Conservation (phyloP, 2,113 vertebrate genomes). For the Balaenoptera acutorostrata region DNA sequence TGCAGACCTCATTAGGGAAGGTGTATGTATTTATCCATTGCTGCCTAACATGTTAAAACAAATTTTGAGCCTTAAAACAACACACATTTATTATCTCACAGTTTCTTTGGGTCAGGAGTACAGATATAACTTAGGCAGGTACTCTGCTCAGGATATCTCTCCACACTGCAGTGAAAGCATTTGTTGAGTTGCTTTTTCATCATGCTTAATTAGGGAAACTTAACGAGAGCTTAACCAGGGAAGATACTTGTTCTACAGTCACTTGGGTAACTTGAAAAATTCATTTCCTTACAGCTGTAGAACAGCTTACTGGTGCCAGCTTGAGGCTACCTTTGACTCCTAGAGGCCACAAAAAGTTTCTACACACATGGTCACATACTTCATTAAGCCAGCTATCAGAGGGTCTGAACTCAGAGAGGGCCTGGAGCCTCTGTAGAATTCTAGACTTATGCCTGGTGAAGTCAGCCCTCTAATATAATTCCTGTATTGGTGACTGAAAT, state of each 20-base stretch:
- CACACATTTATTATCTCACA: neutral
- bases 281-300: neutral
- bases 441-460: neutral
- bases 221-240: neutral
- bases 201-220: neutral
- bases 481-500: neutral
- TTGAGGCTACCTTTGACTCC: neutral
- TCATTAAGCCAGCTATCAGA: neutral
- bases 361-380: neutral
- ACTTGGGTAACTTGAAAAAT: neutral
- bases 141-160: neutral
- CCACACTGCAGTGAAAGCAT: neutral
- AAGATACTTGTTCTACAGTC: neutral
- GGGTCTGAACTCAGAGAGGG: neutral
- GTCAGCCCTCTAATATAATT: neutral
- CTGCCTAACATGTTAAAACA: neutral
- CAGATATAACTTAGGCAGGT: neutral
- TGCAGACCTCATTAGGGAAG: neutral
- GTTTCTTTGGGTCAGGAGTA: neutral
- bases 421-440: neutral
- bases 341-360: neutral
- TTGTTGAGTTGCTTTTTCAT: neutral
- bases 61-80: neutral
- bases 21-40: neutral
- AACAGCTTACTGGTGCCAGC: neutral